Percentiles rank a stretch among this genome's conserved stretches.
Evolutionary conservation across 2,113 vertebrate species (phyloP).

Genomic region (Phylloscopus whistleri): DNA sequence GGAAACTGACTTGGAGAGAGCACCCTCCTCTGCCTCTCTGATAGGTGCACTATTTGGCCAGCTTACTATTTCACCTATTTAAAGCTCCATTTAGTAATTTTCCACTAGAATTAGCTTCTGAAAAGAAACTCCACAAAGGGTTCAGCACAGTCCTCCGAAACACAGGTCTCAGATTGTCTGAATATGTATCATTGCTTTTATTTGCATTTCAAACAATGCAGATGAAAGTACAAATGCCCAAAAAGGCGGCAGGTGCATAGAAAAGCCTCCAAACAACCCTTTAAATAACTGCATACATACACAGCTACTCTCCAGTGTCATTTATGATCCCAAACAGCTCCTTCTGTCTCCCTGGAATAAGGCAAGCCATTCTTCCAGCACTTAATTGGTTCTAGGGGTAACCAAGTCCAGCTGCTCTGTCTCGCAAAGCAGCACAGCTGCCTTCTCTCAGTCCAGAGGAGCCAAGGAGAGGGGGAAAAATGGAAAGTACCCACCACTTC

Average conservation of each 20-base stretch:
- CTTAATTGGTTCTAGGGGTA: conserved; percentile 41
- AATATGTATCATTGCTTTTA: conserved; percentile 28
- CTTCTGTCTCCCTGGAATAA: neutral
- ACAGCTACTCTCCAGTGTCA: neutral
- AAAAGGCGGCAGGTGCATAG: conserved; percentile 14
- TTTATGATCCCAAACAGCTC: conserved; percentile 5
- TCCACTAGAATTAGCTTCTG: neutral
- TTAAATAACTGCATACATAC: neutral
- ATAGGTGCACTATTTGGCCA: neutral
- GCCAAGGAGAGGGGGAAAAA: neutral
- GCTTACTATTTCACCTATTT: neutral
- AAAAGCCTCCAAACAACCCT: neutral
- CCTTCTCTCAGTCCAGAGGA: conserved; percentile 19
- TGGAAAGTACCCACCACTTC: neutral
- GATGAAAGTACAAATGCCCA: conserved; percentile 17
- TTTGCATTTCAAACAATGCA: conserved; percentile 48
- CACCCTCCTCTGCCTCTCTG: neutral
- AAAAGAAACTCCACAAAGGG: neutral
- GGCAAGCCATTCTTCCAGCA: conserved; percentile 19
- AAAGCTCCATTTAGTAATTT: conserved; percentile 8
- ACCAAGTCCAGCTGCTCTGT: conserved; percentile 47
- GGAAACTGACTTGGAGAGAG: neutral
- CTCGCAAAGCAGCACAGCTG: conserved; percentile 43
- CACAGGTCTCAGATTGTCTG: neutral
- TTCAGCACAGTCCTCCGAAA: neutral